Conservation (phyloP, 2,888 invertebrate genomes). For the Rhingia rostrata region DNA sequence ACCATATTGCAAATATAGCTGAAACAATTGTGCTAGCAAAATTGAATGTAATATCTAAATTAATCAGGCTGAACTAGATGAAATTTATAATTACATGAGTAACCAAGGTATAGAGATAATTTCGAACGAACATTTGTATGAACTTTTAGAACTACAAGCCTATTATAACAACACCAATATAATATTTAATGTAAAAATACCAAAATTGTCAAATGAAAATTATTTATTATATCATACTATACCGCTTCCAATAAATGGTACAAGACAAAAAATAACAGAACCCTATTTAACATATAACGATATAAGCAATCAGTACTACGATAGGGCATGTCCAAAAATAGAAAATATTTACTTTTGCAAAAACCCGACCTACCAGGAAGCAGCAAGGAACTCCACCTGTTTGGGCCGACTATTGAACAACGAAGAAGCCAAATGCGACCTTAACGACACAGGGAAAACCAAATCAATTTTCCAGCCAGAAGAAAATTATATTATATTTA, state of each 20-base stretch:
- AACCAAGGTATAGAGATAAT: conserved; percentile 2
- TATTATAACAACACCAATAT: conserved; percentile 24
- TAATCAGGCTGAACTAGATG: conserved; percentile 31
- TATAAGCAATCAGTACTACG: too few species aligned
- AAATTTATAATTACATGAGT: conserved; percentile 3
- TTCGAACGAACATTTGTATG: conserved; percentile 32
- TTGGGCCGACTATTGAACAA: too few species aligned
- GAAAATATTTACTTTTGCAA: too few species aligned
- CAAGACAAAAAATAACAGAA: conserved; percentile 24
- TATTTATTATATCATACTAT: conserved; percentile 22
- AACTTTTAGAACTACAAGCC: conserved; percentile 22
- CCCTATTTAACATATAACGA: conserved; percentile 34
- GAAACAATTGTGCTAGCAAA: conserved; percentile 27
- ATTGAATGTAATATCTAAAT: conserved; percentile 24
- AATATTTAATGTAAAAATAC: conserved; percentile 34
- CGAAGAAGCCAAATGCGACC: too few species aligned
- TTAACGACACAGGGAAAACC: too few species aligned
- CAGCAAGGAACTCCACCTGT: too few species aligned
- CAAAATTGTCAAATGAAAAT: conserved; percentile 2
- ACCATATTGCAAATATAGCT: conserved; percentile 38
- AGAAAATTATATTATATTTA: too few species aligned
- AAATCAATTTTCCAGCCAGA: too few species aligned
- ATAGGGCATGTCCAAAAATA: too few species aligned
- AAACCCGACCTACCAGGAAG: too few species aligned
- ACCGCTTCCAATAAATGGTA: conserved; percentile 24